Evolutionary conservation across 2,797 vertebrate genomes (phyloP), one percentile per base, ranked within the genome.

Genomic region (Aulostomus chinensis): DNA sequence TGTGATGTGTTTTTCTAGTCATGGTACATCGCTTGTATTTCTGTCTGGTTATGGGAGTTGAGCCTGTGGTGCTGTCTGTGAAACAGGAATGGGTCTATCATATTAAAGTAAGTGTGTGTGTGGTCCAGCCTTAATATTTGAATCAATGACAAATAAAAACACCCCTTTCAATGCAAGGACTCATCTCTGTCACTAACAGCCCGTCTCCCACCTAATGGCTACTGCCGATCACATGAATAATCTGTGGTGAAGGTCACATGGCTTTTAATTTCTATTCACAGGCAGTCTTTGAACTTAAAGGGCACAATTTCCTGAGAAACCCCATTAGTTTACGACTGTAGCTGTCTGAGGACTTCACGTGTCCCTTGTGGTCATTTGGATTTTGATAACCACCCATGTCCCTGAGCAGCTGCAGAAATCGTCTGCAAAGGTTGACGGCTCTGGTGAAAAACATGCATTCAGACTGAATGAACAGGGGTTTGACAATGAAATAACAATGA

Each of bases 1-100:
- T 59, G 54, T 58, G 30, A 20, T 26, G 37, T 13, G 13, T 58
- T 67, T 55, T 40, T 37, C 31, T 28, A 38, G 40, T 66, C 62
- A 58, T 2, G 64, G 67, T 45, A 17, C 63, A 54, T 30, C 8
- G 17, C 18, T 17, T 68, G 56, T 20, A 15, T 74, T 70, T 68
- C 48, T 60, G 57, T 63, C 33, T 45, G 13, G 32, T 6, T 5
- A 26, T n/a, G 28, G 11, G 1, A 4, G 12, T 8, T 16, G 21
- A 40, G 16, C 9, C 5, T n/a, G 16, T 28, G 24, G 3, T 29
- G 32, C n/a, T 32, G 16, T 41, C 10, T 14, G 3, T 3, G 4
- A 9, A 14, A 12, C 10, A 7, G 36, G 3, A n/a, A 25, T 14
- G 14, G 11, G 6, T 24, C 4, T 21, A 7, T 31, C 22, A 5